A percentile compares a stretch with the other conserved stretches of the same genome.
These are phyloP conservation scores for Delia radicum DNA, from an alignment of 1,140 invertebrate species.

Conservation along the genomic window DNA sequence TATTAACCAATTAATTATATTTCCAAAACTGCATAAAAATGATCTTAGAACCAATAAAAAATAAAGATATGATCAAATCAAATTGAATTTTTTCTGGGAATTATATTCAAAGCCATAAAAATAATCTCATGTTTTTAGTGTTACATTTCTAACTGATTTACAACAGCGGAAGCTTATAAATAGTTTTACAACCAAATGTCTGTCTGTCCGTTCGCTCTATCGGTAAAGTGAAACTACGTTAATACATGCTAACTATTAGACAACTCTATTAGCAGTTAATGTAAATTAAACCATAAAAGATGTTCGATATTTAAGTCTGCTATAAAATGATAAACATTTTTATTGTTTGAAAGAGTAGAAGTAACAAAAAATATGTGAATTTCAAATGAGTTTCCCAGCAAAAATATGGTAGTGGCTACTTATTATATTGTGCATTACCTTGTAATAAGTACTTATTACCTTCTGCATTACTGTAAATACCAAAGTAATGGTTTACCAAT, in stretches of 20 bases:
- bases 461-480: too few species aligned
- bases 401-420: too few species aligned
- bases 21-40: too few species aligned
- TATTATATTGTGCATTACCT: too few species aligned
- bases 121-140: too few species aligned
- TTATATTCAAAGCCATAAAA: too few species aligned
- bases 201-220: background rate
- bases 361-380: slow-evolving; percentile 1
- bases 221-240: background rate
- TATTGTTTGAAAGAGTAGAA: background rate
- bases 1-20: too few species aligned
- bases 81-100: too few species aligned
- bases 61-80: too few species aligned
- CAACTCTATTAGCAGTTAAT: background rate
- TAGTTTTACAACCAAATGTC: background rate
- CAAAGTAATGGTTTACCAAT: too few species aligned
- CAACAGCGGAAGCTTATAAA: background rate
- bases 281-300: background rate
- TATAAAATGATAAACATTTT: background rate
- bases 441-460: too few species aligned
- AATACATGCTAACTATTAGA: background rate
- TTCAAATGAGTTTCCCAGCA: background rate
- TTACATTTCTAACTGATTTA: background rate
- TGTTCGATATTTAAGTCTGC: background rate
- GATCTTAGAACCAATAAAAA: too few species aligned